These are phyloP conservation scores for Poecile montanus DNA, from an alignment of 2,797 vertebrate species.

Conservation along the genomic window DNA sequence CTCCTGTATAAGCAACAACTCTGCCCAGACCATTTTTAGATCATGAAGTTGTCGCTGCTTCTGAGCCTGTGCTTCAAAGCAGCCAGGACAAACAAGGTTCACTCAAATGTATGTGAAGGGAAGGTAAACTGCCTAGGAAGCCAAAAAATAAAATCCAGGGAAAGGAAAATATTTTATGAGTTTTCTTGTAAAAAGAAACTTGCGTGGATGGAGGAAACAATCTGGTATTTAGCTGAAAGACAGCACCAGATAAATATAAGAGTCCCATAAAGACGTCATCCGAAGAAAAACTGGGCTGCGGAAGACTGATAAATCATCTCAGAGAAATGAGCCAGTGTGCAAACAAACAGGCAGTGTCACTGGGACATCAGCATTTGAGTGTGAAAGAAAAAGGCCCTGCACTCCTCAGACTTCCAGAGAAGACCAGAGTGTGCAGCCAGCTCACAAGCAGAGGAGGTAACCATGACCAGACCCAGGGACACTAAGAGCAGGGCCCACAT, in stretches of 20 bases:
- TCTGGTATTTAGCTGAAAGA: neutral
- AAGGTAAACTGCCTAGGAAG: conserved; percentile 17
- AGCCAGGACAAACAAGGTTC: conserved; percentile 26
- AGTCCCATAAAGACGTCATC: neutral
- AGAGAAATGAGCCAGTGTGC: neutral
- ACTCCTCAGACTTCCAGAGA: neutral
- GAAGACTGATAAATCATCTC: neutral
- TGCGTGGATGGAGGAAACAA: neutral
- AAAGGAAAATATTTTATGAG: conserved; percentile 20
- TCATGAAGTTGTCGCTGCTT: neutral
- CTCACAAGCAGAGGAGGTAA: neutral
- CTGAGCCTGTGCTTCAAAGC: conserved; percentile 35
- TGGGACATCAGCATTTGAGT: neutral
- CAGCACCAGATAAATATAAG: neutral
- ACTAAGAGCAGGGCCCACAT: neutral
- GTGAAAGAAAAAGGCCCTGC: neutral
- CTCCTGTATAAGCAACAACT: neutral
- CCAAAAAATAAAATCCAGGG: conserved; percentile 10
- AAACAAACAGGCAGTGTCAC: neutral
- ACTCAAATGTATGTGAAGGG: neutral
- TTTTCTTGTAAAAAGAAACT: conserved; percentile 12
- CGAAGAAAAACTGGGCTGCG: neutral
- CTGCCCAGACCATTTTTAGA: neutral
- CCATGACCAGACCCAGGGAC: neutral
- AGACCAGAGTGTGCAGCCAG: neutral